phyloP scores from a whole-genome alignment of 1,140 invertebrate genomes.

The Caenorhabditis briggsae region DNA sequence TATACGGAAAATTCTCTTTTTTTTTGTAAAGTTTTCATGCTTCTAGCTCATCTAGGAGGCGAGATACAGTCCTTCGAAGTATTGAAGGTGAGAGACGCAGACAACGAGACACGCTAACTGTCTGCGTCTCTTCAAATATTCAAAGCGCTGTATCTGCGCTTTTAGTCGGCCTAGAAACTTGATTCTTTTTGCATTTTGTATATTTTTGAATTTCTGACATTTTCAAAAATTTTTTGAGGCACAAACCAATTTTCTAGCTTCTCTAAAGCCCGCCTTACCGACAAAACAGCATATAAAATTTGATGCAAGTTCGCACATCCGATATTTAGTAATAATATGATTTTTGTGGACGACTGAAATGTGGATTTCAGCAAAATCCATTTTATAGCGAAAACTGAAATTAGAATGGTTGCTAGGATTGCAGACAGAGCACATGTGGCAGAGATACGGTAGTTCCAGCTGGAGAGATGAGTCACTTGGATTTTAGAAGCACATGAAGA shows the following conservation, averaged over 20 bases:
- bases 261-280: neutral
- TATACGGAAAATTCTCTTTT: no score
- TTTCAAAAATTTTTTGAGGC: neutral
- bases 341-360: conserved; percentile 1
- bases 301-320: conserved; percentile 10
- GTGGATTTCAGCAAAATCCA: neutral
- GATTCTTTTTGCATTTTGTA: neutral
- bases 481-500: neutral
- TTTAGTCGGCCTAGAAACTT: no score
- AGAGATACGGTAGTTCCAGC: neutral
- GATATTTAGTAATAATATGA: neutral
- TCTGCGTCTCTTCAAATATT: no score
- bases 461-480: neutral
- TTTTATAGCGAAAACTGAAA: neutral
- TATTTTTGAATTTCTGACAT: neutral
- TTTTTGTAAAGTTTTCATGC: no score
- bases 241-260: neutral
- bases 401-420: neutral
- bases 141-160: no score
- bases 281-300: neutral
- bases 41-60: no score
- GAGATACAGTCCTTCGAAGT: no score
- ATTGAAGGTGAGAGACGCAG: no score
- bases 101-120: no score
- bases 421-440: neutral